phyloP scores from a whole-genome alignment of 2,888 invertebrate genomes.

The Miltochrista miniata region DNA sequence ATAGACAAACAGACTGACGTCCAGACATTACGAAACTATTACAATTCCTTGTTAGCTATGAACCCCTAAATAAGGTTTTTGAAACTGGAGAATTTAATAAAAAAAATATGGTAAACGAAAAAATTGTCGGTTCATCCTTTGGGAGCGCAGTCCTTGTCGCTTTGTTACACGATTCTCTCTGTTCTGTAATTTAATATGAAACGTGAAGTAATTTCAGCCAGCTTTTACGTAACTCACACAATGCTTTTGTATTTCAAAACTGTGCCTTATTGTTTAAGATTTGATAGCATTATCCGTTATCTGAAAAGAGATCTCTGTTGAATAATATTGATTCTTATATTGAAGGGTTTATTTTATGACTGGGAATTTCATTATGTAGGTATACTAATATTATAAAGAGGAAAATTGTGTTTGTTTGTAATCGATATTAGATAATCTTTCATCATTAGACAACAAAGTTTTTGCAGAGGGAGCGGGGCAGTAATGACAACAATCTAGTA shows the following conservation, averaged over 20 bases:
- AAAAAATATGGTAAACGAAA: conserved; percentile 52
- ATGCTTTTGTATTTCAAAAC: conserved; percentile 27
- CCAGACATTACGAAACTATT: no score
- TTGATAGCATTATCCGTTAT: conserved; percentile 12
- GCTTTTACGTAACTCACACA: conserved; percentile 32
- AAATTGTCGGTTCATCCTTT: conserved; percentile 43
- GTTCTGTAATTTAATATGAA: conserved; percentile 60
- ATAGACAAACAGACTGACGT: no score
- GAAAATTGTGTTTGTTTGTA: no score
- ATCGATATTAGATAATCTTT: no score
- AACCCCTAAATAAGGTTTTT: neutral
- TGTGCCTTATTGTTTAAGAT: conserved; percentile 13
- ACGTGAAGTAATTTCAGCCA: conserved; percentile 58
- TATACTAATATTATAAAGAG: no score
- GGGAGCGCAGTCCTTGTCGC: conserved; percentile 43
- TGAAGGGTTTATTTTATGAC: conserved; percentile 18
- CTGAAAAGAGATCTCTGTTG: conserved; percentile 8
- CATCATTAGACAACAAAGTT: no score
- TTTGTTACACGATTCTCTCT: conserved; percentile 49
- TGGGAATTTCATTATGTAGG: conserved; percentile 21
- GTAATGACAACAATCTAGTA: no score
- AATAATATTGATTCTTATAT: conserved; percentile 6
- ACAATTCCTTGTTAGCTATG: no score
- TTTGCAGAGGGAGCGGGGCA: no score
- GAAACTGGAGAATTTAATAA: conserved; percentile 42